A percentile compares a stretch with the other conserved stretches of the same genome.
Conservation (phyloP, 2,797 vertebrate species). For the Manis crassicaudata region DNA sequence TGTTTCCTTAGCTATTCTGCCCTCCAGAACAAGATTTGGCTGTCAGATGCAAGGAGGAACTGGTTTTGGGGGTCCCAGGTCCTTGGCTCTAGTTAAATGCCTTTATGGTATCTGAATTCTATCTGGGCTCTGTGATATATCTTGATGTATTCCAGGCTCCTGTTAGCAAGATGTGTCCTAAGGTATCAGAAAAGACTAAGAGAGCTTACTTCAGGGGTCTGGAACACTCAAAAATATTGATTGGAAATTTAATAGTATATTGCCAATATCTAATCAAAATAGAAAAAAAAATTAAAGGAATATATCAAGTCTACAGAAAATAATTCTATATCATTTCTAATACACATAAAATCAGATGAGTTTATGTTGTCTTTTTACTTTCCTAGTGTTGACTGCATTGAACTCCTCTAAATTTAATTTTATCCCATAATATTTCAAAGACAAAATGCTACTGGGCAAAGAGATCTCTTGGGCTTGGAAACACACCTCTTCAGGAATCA, state of each 20-base stretch:
- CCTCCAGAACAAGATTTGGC: not conserved
- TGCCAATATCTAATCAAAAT: not conserved
- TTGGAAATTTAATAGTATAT: no score
- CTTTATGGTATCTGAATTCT: not conserved
- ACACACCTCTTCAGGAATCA: not conserved
- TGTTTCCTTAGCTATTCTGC: not conserved
- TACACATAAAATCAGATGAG: not conserved
- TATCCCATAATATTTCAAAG: not conserved
- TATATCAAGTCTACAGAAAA: constrained; percentile 1
- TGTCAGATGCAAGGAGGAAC: not conserved
- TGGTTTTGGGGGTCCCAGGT: not conserved
- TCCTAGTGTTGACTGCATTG: not conserved
- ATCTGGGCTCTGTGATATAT: no score
- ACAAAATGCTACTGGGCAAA: not conserved
- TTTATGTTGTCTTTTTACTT: not conserved
- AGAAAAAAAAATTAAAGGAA: not conserved
- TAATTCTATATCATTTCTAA: not conserved
- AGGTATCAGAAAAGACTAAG: no score
- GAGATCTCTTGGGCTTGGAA: not conserved
- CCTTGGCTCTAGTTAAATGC: not conserved
- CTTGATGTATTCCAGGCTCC: no score
- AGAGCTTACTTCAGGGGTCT: no score
- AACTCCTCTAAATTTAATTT: not conserved
- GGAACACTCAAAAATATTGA: no score
- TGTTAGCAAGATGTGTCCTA: no score